These are phyloP conservation scores for Bombus cullumanus DNA, from an alignment of 1,140 invertebrate species.

Conservation along the genomic window DNA sequence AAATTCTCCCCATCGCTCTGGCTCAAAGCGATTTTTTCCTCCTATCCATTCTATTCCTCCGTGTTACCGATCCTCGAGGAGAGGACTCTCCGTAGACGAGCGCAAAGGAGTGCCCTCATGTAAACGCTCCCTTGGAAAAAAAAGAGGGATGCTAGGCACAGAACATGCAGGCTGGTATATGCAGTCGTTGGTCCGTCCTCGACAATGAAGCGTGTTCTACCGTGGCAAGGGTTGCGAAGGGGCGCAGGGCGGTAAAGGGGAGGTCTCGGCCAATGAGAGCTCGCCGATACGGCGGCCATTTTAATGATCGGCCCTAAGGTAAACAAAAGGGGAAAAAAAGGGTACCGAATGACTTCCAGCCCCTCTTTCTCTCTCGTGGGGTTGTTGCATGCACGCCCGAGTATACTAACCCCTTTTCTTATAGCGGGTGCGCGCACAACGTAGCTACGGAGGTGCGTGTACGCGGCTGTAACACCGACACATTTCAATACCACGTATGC, in stretches of 20 bases:
- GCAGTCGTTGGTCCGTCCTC: conserved; percentile 46
- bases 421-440: conserved; percentile 5
- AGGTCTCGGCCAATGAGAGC: conserved; percentile 78
- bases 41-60: conserved; percentile 11
- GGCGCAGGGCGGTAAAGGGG: conserved; percentile 64
- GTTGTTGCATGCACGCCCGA: conserved; percentile 52
- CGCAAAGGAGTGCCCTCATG: conserved; percentile 44
- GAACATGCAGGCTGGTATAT: conserved; percentile 18
- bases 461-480: conserved; percentile 38
- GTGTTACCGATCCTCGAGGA: conserved; percentile 38
- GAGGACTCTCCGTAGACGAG: conserved; percentile 26
- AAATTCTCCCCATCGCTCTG: conserved; percentile 26
- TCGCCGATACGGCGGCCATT: conserved; percentile 81
- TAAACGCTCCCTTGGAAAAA: conserved; percentile 7
- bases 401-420: conserved; percentile 76
- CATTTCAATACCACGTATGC: conserved; percentile 56
- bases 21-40: conserved; percentile 29
- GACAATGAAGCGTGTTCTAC: conserved; percentile 73
- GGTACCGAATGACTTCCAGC: conserved; percentile 81
- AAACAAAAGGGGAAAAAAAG: conserved; percentile 77
- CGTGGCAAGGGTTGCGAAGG: conserved; percentile 66
- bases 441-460: not conserved
- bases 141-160: conserved; percentile 39
- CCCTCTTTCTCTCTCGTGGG: conserved; percentile 71
- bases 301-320: conserved; percentile 82